A percentile compares a stretch with the other conserved stretches of the same genome.
These are phyloP conservation scores for Podarcis muralis DNA, from an alignment of 2,113 vertebrate genomes.

Conservation along the genomic window DNA sequence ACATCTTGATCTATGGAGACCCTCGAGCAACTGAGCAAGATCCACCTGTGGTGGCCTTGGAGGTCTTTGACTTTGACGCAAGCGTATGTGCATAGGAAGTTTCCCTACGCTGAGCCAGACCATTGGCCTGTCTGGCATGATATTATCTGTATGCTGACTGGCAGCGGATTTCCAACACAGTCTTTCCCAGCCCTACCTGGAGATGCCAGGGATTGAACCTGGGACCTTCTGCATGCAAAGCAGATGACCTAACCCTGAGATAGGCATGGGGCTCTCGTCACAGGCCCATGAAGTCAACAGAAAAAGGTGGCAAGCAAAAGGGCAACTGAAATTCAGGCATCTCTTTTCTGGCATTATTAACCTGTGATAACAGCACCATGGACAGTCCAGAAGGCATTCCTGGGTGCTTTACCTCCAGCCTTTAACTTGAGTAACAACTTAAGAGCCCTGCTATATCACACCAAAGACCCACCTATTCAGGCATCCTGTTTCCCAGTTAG, in stretches of 20 bases:
- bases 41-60: conserved; percentile 65
- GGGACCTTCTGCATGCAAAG: too few relatives aligned
- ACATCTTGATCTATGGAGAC: conserved; percentile 70
- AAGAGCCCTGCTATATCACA: neutral
- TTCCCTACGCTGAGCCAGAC: too few relatives aligned
- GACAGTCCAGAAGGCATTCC: neutral
- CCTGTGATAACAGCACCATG: neutral
- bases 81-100: neutral
- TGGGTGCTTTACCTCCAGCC: neutral
- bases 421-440: neutral
- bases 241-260: neutral
- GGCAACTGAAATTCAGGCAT: too few relatives aligned
- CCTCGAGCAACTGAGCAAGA: conserved; percentile 41
- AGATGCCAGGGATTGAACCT: too few relatives aligned
- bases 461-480: neutral
- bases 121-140: too few relatives aligned
- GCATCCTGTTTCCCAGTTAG: neutral
- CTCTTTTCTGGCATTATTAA: neutral
- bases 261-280: neutral
- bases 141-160: too few relatives aligned
- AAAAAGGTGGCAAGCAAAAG: neutral
- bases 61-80: conserved; percentile 57
- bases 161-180: too few relatives aligned
- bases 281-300: neutral
- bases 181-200: too few relatives aligned